Percentiles rank a stretch among this genome's conserved stretches.
phyloP scores from a whole-genome alignment of 2,888 invertebrate genomes.

The Aspidiotus rigidus region DNA sequence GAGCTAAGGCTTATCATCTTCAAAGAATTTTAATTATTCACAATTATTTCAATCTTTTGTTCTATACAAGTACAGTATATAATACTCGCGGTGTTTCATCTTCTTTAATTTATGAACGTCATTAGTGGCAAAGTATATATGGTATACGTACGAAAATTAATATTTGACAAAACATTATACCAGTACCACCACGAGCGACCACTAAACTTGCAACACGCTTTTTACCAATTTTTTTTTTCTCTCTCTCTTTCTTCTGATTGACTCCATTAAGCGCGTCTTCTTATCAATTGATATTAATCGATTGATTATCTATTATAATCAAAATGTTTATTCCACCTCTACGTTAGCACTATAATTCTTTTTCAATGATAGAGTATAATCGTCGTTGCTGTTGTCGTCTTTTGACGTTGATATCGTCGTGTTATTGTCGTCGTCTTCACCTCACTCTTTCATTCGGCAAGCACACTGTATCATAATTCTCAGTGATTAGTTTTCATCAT shows the following conservation, averaged over 20 bases:
- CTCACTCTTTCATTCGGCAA: too few relatives aligned
- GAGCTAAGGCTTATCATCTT: too few relatives aligned
- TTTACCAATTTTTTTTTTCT: neutral
- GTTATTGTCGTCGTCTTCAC: neutral
- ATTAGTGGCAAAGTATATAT: too few relatives aligned
- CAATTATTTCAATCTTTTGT: too few relatives aligned
- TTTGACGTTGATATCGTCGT: neutral
- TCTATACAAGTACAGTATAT: too few relatives aligned
- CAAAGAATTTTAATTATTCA: too few relatives aligned
- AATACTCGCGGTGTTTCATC: too few relatives aligned
- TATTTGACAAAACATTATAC: too few relatives aligned
- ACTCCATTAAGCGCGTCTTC: neutral
- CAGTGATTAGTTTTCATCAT: slow-evolving; percentile 12
- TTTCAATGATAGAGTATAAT: slow-evolving; percentile 12
- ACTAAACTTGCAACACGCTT: neutral
- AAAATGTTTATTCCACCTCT: slow-evolving; percentile 11
- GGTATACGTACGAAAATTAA: too few relatives aligned
- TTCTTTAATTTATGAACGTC: too few relatives aligned
- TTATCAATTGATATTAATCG: slow-evolving; percentile 14
- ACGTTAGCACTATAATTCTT: neutral
- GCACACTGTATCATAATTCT: neutral
- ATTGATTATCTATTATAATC: slow-evolving; percentile 17
- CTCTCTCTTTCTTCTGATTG: neutral
- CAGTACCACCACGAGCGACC: too few relatives aligned
- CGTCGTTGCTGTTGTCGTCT: neutral